These are phyloP conservation scores for Plemyria rubiginata DNA, from an alignment of 2,888 invertebrate species.

Conservation along the genomic window DNA sequence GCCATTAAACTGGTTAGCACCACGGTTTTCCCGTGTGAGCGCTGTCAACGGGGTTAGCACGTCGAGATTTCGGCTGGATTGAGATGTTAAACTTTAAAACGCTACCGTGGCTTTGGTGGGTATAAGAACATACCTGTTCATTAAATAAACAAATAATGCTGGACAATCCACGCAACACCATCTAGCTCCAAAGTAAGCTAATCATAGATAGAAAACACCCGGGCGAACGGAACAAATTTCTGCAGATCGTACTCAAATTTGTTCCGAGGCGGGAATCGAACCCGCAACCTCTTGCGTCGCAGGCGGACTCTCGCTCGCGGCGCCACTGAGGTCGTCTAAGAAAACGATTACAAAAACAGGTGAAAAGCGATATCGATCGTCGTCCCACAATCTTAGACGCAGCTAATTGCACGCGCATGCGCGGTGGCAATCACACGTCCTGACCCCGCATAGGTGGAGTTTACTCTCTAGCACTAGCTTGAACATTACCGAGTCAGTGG, in stretches of 20 bases:
- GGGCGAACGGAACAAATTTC: no score
- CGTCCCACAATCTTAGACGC: constrained; percentile 40
- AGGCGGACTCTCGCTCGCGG: no score
- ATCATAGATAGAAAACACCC: no score
- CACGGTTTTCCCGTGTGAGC: constrained; percentile 74
- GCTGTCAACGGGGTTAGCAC: constrained; percentile 43
- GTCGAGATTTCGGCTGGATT: constrained; percentile 37
- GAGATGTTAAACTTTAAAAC: background rate
- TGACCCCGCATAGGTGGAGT: constrained; percentile 22
- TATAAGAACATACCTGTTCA: no score
- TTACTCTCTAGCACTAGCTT: background rate
- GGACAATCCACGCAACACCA: no score
- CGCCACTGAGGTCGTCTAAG: no score
- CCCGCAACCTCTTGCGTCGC: no score
- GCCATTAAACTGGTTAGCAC: constrained; percentile 77
- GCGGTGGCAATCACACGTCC: constrained; percentile 31
- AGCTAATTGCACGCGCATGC: constrained; percentile 38
- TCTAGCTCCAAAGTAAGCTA: no score
- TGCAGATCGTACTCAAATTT: no score
- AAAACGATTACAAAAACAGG: background rate
- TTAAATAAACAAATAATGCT: no score
- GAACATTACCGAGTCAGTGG: background rate
- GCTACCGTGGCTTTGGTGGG: no score
- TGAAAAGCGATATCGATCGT: constrained; percentile 34
- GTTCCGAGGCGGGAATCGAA: no score